Evolutionary conservation across 92 coral and sea anemone genomes (phyloP).

Genomic region (Epizoanthus ramosus): DNA sequence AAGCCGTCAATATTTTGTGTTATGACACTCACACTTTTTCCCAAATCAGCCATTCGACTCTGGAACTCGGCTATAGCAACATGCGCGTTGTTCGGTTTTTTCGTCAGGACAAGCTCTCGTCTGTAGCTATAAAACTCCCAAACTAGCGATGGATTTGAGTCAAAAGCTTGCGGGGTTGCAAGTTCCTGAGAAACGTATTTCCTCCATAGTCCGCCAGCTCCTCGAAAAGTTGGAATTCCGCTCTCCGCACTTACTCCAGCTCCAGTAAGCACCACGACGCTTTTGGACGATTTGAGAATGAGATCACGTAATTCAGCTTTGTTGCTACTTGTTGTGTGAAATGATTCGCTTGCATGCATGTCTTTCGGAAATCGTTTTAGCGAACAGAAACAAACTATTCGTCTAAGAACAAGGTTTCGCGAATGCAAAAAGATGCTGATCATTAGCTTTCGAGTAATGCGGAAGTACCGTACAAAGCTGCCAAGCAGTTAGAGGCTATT

Average conservation of each 20-base stretch:
- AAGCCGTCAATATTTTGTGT: constrained; percentile 97
- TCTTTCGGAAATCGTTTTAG: background rate
- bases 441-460: background rate
- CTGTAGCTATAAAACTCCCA: constrained; percentile 99
- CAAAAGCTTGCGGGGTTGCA: constrained; percentile 82
- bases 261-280: constrained; percentile 82
- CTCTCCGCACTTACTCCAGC: constrained; percentile 99
- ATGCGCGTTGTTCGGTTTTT: constrained; percentile 93
- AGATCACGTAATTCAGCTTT: constrained; percentile 72
- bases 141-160: constrained; percentile 86
- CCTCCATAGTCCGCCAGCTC: constrained; percentile 97
- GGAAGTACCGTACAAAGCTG: background rate
- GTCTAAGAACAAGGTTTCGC: background rate
- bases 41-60: constrained; percentile 62
- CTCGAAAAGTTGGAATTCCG: constrained; percentile 98
- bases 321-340: constrained; percentile 63
- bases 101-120: constrained; percentile 85
- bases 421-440: background rate
- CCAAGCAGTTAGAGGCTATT: too few relatives aligned
- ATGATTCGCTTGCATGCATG: constrained; percentile 38
- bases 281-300: constrained; percentile 66
- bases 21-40: constrained; percentile 75
- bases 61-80: constrained; percentile 92
- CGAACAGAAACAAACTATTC: background rate
- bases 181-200: constrained; percentile 83